Evolutionary conservation across 1,140 invertebrate species (phyloP).

Genomic region (Pteromalus puparum): DNA sequence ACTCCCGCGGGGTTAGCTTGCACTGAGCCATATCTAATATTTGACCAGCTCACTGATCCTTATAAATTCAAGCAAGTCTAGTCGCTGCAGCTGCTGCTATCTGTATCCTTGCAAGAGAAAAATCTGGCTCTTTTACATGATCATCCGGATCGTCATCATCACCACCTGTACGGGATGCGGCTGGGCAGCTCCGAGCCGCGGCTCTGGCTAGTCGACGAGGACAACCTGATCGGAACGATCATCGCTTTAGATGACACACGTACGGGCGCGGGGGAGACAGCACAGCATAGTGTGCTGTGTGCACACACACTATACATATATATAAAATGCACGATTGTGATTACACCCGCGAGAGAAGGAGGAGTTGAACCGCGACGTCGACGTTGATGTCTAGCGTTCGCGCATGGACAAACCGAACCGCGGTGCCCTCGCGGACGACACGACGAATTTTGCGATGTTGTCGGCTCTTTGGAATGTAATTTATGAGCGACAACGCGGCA

Average conservation of each 20-base stretch:
- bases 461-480: no score
- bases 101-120: not conserved
- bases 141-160: not conserved
- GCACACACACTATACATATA: no score
- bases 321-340: no score
- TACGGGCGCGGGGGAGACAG: no score
- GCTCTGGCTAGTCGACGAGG: not conserved
- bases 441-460: no score
- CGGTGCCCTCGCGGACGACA: no score
- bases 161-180: conserved; percentile 12
- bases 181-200: not conserved
- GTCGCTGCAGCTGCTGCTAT: not conserved
- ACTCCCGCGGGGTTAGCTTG: conserved; percentile 86
- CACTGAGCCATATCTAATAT: conserved; percentile 78
- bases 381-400: no score
- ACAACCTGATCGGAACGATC: not conserved
- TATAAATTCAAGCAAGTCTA: not conserved
- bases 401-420: no score
- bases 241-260: not conserved
- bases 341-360: no score
- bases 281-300: no score
- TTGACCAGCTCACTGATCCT: not conserved
- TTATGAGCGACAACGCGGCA: no score
- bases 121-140: conserved; percentile 4
- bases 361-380: no score